Base-by-base conservation (phyloP, 2,797 vertebrate species). In the Coreius guichenoti region DNA sequence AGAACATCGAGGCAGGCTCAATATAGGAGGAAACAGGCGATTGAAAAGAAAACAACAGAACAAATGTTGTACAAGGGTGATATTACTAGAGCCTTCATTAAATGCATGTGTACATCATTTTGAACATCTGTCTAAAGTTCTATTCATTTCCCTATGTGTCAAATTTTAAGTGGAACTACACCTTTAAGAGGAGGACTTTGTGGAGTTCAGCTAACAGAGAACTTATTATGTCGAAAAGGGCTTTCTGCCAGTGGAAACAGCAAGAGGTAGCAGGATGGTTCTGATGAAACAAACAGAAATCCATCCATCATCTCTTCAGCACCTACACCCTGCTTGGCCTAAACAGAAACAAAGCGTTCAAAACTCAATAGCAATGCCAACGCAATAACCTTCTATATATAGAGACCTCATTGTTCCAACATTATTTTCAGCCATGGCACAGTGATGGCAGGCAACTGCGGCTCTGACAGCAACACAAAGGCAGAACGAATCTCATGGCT, bases 271-370 rank as follows among this genome's bases (percentile, higher is more conserved):
- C 56, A 76, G 84, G 68, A 86, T 39, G 75, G 43, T 82, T 86
- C 88, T 87, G 86, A 87, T 88, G 87, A 89, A 88, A 88, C 80
- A 80, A 61, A 51, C 33, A 33, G 87, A 85, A 88, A 90, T 88
- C 67, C 82, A 81, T 78, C 39, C 80, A 81, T 73, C 39, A 79
- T 74, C 81, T 86, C 43, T 39, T 70, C 69, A 47, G 68, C 6
- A 33, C 70, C 72, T 56, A 80, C 68, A 80, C 77, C 56, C 33
- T 9, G 17, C 47, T 33, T 70, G 61, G 45, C 73, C 74, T 70
- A 74, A 78, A 78, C 78, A 29, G 78, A 84, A 76, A 83, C 49
- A 67, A 70, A 86, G 26, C 31, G 26, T 78, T 81, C 73, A 45
- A 77, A 65, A 70, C 67, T 77, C 63, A 81, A 85, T 61, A 77